Evolutionary conservation across 2,888 invertebrate genomes (phyloP).

Genomic region (Malthinus flaveolus): DNA sequence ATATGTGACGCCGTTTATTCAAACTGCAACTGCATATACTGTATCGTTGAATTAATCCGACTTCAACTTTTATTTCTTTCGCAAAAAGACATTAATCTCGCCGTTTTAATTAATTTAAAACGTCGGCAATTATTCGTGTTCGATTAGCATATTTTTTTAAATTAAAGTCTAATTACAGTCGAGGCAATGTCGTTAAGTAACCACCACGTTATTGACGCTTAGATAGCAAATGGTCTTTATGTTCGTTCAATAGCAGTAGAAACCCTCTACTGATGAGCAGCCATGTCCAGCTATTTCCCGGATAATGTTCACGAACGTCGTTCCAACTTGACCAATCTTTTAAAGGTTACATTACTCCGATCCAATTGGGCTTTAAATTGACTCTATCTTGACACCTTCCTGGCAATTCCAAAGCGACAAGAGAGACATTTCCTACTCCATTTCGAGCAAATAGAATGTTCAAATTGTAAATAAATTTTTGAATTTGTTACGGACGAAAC

Average conservation of each 20-base stretch:
- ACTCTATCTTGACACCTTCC: conserved; percentile 56
- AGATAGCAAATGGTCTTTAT: conserved; percentile 16
- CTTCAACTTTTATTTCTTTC: too few species aligned
- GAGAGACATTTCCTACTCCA: conserved; percentile 35
- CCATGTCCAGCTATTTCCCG: conserved; percentile 42
- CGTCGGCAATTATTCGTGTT: too few species aligned
- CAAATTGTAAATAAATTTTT: conserved; percentile 12
- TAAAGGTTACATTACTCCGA: conserved; percentile 54
- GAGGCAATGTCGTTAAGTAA: conserved; percentile 35
- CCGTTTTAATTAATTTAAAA: too few species aligned
- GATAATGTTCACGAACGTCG: conserved; percentile 51
- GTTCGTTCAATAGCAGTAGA: conserved; percentile 16
- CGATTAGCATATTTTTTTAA: conserved; percentile 39
- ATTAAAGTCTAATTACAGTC: conserved; percentile 39
- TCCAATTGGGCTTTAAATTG: conserved; percentile 56
- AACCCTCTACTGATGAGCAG: conserved; percentile 37
- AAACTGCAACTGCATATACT: conserved; percentile 39
- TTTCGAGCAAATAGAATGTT: conserved; percentile 31
- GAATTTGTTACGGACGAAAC: not conserved
- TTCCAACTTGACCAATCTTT: conserved; percentile 54
- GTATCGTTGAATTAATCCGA: conserved; percentile 37
- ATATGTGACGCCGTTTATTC: conserved; percentile 40
- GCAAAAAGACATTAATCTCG: not conserved
- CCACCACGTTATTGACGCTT: conserved; percentile 17
- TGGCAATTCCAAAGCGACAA: conserved; percentile 43